Conservation (phyloP, 2,113 vertebrate genomes). For the Indicator maculatus region DNA sequence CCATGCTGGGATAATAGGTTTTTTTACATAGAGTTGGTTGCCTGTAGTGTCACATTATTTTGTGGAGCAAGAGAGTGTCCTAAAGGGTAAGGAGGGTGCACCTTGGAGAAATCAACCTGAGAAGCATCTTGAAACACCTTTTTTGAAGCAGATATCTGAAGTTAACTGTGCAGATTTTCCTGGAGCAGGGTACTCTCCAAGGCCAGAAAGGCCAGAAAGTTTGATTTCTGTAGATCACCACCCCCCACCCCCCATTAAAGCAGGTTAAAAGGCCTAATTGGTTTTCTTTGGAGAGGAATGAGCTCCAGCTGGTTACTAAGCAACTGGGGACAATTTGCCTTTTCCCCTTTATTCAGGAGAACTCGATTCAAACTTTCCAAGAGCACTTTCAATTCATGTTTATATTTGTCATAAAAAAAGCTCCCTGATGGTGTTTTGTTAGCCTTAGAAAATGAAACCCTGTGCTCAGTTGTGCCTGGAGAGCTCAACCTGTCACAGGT, state of each 20-base stretch:
- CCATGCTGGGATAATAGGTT: neutral
- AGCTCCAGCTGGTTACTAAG: slow-evolving; percentile 27
- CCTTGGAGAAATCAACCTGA: neutral
- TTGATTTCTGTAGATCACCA: neutral
- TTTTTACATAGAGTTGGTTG: neutral
- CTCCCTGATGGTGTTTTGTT: neutral
- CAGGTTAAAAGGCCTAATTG: slow-evolving; percentile 30
- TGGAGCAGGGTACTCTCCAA: neutral
- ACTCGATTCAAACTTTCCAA: neutral
- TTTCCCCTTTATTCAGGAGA: neutral
- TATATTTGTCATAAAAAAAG: neutral
- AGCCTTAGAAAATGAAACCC: neutral
- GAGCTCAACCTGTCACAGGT: neutral
- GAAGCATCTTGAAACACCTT: neutral
- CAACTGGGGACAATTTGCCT: slow-evolving; percentile 26
- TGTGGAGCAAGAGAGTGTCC: neutral
- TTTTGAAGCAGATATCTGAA: neutral
- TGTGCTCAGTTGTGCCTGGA: neutral
- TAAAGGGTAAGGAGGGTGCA: neutral
- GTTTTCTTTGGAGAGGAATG: slow-evolving; percentile 24
- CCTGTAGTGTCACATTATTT: neutral
- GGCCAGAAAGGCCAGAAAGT: neutral
- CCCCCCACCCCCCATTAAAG: neutral
- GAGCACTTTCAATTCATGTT: neutral
- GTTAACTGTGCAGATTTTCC: neutral